Evolutionary conservation across 1,140 invertebrate species (phyloP).

Genomic region (Danaus melanippus): DNA sequence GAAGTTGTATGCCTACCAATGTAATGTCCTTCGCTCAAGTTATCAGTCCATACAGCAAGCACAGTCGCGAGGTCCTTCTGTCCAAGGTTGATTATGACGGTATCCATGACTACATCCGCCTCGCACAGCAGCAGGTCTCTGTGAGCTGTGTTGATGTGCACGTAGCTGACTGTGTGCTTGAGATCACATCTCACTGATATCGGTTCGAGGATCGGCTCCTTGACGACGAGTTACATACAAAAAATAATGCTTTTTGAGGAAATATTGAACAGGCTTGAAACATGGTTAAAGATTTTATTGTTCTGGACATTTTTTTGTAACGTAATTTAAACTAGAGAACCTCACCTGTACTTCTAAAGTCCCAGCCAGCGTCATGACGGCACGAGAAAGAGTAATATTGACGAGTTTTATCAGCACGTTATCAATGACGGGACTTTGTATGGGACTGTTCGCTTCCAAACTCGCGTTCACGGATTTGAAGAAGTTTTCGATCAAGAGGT

Average conservation of each 20-base stretch:
- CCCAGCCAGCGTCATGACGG: constrained; percentile 80
- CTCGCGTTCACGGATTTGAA: constrained; percentile 76
- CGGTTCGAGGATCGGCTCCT: constrained; percentile 85
- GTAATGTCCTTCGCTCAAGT: constrained; percentile 67
- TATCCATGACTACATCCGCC: constrained; percentile 78
- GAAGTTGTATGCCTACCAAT: constrained; percentile 38
- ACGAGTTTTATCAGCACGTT: constrained; percentile 81
- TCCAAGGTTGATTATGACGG: constrained; percentile 78
- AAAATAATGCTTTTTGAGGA: too few species aligned
- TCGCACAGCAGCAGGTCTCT: constrained; percentile 73
- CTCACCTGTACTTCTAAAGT: constrained; percentile 79
- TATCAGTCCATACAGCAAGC: constrained; percentile 80
- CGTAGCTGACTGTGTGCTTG: constrained; percentile 76
- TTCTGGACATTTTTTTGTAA: too few species aligned
- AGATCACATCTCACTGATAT: constrained; percentile 81
- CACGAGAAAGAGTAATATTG: constrained; percentile 78
- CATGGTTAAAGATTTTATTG: constrained; percentile 10
- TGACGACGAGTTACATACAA: too few species aligned
- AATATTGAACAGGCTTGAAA: constrained; percentile 15
- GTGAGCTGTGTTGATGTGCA: constrained; percentile 32
- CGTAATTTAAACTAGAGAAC: too few species aligned
- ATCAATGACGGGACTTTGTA: constrained; percentile 74
- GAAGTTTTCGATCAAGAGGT: constrained; percentile 84
- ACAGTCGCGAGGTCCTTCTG: constrained; percentile 81
- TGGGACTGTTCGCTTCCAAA: constrained; percentile 37